Percentiles rank a stretch among this genome's conserved stretches.
These are phyloP conservation scores for Mohoua ochrocephala DNA, from an alignment of 2,113 vertebrate species.

Conservation along the genomic window DNA sequence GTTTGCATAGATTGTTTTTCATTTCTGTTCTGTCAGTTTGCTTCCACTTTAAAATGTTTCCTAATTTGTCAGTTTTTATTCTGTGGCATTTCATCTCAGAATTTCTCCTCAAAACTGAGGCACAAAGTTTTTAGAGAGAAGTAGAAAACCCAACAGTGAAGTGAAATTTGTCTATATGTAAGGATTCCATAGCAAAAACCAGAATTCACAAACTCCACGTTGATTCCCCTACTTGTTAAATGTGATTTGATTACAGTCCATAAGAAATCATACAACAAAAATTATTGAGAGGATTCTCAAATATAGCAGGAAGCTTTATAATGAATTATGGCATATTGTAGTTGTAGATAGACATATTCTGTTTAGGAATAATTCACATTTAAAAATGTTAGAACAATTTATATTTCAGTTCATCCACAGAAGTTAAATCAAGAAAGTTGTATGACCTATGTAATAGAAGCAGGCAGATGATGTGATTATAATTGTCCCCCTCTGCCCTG, in stretches of 20 bases:
- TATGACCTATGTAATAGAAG: neutral
- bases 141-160: neutral
- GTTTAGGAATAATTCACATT: neutral
- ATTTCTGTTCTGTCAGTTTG: neutral
- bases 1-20: neutral
- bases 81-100: neutral
- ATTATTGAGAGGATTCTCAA: neutral
- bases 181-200: neutral
- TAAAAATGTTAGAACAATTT: neutral
- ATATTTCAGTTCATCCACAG: neutral
- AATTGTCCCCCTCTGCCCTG: neutral
- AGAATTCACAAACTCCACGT: neutral
- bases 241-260: neutral
- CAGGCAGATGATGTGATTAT: neutral
- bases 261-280: neutral
- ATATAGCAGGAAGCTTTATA: neutral
- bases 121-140: neutral
- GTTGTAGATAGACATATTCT: neutral
- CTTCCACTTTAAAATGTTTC: neutral
- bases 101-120: neutral
- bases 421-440: neutral
- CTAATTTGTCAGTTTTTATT: neutral
- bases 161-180: neutral
- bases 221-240: rapidly evolving
- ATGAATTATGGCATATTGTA: neutral